phyloP scores from a whole-genome alignment of 2,888 invertebrate species.

The Harpalus rubripes region DNA sequence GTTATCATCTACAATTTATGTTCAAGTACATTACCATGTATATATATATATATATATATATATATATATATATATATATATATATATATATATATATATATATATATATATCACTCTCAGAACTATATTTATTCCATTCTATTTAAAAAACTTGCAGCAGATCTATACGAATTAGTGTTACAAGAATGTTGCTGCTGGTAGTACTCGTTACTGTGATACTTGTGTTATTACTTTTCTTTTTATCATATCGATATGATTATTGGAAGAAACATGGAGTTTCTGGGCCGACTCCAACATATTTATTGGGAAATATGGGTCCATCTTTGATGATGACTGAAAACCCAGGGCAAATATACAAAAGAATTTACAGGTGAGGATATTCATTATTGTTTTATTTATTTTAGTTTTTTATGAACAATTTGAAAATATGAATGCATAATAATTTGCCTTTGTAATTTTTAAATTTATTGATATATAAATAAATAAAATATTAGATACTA shows the following conservation, averaged over 20 bases:
- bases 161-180: not conserved
- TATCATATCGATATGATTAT: constrained; percentile 71
- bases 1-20: too few relatives aligned
- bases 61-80: too few relatives aligned
- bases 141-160: too few relatives aligned
- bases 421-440: not conserved
- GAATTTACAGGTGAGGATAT: constrained; percentile 75
- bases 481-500: not conserved
- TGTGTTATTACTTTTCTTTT: constrained; percentile 71
- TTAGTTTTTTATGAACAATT: not conserved
- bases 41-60: too few relatives aligned
- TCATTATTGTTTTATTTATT: not conserved
- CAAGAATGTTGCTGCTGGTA: constrained; percentile 32
- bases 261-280: constrained; percentile 76
- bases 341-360: constrained; percentile 73
- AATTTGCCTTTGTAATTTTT: not conserved
- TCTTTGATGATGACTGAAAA: constrained; percentile 72
- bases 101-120: too few relatives aligned
- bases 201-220: not conserved
- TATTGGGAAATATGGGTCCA: constrained; percentile 75
- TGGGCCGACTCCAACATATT: constrained; percentile 74
- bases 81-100: too few relatives aligned
- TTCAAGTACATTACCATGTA: too few relatives aligned
- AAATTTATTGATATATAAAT: not conserved
- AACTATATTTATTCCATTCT: too few relatives aligned